These are phyloP conservation scores for Potamilus streckersoni DNA, from an alignment of 1,140 invertebrate species.

Conservation along the genomic window DNA sequence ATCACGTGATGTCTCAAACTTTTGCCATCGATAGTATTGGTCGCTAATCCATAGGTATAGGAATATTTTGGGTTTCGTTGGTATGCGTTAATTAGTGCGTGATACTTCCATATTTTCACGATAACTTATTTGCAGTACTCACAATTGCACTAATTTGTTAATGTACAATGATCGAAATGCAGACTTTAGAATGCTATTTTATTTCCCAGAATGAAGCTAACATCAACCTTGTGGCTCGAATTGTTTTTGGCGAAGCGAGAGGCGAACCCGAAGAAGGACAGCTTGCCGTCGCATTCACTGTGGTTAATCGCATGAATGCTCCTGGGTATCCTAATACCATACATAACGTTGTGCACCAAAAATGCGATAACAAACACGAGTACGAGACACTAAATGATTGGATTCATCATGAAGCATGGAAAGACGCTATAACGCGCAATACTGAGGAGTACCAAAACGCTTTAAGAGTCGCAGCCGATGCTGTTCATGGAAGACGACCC, in stretches of 20 bases:
- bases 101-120: too few relatives aligned
- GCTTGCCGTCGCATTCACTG: conserved; percentile 3
- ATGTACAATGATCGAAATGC: too few relatives aligned
- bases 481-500: neutral
- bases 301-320: conserved; percentile 1
- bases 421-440: neutral
- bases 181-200: too few relatives aligned
- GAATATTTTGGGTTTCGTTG: too few relatives aligned
- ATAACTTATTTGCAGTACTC: too few relatives aligned
- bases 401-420: neutral
- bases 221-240: neutral
- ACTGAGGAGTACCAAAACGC: neutral
- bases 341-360: neutral
- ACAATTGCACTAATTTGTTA: too few relatives aligned
- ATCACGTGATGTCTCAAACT: too few relatives aligned
- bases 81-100: too few relatives aligned
- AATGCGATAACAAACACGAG: neutral
- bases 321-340: conserved; percentile 6
- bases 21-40: too few relatives aligned
- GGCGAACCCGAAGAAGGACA: neutral
- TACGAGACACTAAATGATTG: neutral
- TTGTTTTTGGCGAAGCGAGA: conserved; percentile 8
- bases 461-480: neutral
- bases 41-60: too few relatives aligned
- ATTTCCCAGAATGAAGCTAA: neutral